Conservation (phyloP, 2,113 vertebrate species). For the Struthidea cinerea region DNA sequence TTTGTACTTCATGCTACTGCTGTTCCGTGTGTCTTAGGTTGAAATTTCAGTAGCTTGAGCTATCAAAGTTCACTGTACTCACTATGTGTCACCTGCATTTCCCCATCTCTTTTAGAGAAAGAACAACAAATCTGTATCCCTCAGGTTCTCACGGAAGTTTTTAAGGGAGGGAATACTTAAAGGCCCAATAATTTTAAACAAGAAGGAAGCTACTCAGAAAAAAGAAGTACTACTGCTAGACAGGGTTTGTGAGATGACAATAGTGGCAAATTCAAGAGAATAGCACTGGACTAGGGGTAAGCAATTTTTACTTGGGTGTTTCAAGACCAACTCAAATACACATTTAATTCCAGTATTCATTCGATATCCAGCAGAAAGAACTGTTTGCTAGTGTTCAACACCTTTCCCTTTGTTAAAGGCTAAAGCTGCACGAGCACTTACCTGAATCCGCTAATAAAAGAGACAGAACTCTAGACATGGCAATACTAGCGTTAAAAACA, state of each 20-base stretch:
- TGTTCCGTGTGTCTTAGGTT: neutral
- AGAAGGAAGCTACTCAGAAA: neutral
- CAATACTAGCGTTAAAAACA: neutral
- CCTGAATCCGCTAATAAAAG: neutral
- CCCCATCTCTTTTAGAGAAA: neutral
- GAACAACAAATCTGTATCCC: neutral
- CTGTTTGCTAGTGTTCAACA: neutral
- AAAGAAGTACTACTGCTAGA: neutral
- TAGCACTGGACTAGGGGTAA: neutral
- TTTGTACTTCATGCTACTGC: neutral
- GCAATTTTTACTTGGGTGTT: neutral
- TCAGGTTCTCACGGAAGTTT: neutral
- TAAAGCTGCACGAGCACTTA: neutral
- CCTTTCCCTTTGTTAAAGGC: neutral
- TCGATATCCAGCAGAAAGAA: neutral
- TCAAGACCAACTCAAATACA: neutral
- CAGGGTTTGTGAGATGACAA: neutral
- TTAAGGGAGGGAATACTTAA: neutral
- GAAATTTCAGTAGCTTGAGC: neutral
- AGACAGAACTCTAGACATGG: neutral
- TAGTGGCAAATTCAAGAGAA: neutral
- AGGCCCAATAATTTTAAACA: neutral
- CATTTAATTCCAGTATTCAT: neutral
- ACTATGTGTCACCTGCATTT: rapidly evolving
- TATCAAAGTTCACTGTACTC: neutral